Conservation (phyloP, 2,113 vertebrate species). For the Sapajus apella region DNA sequence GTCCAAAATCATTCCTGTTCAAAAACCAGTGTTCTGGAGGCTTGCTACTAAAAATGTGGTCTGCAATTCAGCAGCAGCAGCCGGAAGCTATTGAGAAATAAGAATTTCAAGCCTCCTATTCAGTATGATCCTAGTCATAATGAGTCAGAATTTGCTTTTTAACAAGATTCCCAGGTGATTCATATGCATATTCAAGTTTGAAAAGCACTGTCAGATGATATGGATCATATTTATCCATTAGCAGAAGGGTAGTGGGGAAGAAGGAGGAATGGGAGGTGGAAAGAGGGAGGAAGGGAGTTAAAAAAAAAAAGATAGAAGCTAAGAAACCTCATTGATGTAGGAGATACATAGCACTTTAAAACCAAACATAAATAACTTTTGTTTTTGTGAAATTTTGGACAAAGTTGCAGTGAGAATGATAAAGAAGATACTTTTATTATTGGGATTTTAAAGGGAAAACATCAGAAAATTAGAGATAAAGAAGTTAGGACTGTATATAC, state of each 20-base stretch:
- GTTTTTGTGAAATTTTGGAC: background rate
- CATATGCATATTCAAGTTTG: conserved; percentile 6
- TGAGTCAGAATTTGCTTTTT: background rate
- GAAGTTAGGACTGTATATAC: background rate
- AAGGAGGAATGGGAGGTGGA: background rate
- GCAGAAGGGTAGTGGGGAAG: background rate
- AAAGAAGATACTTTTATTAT: background rate
- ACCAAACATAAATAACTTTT: background rate
- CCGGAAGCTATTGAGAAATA: background rate
- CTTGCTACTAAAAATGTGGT: background rate
- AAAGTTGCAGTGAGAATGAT: background rate
- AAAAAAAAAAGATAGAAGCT: background rate
- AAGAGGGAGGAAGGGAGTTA: too few species aligned
- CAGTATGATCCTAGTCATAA: background rate
- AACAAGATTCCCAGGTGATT: conserved; percentile 20
- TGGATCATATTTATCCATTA: background rate
- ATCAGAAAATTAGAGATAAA: background rate
- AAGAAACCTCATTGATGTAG: background rate
- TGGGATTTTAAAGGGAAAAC: background rate
- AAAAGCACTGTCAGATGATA: background rate
- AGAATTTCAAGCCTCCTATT: background rate
- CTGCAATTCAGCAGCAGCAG: background rate
- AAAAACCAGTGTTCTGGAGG: background rate
- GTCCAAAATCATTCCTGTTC: background rate
- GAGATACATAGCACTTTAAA: background rate